Evolutionary conservation across 2,113 vertebrate species (phyloP).

Genomic region (Garra rufa): DNA sequence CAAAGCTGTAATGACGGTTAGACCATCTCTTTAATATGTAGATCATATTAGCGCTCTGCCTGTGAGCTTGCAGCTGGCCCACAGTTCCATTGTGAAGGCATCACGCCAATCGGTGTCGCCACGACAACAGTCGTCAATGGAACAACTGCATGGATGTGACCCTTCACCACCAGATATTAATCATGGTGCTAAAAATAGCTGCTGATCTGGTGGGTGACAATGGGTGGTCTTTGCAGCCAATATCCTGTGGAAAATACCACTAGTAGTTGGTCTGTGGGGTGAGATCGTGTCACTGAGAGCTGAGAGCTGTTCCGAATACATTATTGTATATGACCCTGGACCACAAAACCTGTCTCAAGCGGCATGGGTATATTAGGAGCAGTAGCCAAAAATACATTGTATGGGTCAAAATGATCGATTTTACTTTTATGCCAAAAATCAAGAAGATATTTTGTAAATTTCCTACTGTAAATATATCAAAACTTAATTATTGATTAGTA

Average conservation of each 20-base stretch:
- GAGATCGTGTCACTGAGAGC: conserved; percentile 41
- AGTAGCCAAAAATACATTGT: too few species aligned
- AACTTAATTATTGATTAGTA: too few species aligned
- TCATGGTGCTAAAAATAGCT: conserved; percentile 79
- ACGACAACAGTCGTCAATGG: conserved; percentile 78
- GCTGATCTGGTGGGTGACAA: conserved; percentile 71
- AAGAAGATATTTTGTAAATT: too few species aligned
- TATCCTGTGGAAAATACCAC: conserved; percentile 82
- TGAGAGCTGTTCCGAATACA: not conserved
- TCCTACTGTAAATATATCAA: too few species aligned
- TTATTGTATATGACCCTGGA: not conserved
- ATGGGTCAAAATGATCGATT: too few species aligned
- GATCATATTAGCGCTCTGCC: conserved; percentile 41
- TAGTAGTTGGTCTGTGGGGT: conserved; percentile 62
- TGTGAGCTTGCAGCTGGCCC: conserved; percentile 40
- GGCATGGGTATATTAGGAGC: too few species aligned
- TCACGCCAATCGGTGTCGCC: conserved; percentile 69
- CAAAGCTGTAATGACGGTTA: conserved; percentile 17
- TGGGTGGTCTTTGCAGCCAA: conserved; percentile 69
- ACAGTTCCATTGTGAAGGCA: conserved; percentile 66
- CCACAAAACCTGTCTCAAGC: too few species aligned
- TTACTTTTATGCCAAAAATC: too few species aligned
- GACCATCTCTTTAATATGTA: conserved; percentile 42
- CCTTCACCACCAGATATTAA: conserved; percentile 79
- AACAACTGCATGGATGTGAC: conserved; percentile 79